Evolutionary conservation across 2,113 vertebrate genomes (phyloP).

Genomic region (Cricetomys ansorgei): DNA sequence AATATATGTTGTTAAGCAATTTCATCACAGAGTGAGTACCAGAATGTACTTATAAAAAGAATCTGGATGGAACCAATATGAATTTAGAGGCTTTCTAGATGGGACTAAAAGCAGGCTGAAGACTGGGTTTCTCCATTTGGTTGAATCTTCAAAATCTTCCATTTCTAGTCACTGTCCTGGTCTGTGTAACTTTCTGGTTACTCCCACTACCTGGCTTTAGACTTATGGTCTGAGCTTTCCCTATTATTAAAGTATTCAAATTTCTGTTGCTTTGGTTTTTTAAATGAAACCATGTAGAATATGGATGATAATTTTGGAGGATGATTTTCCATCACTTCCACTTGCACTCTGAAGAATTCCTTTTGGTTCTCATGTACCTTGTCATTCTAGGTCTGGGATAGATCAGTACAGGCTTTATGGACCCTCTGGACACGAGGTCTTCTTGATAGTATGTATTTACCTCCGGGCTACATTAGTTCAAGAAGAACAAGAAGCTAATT

Average conservation of each 20-base stretch:
- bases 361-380: background rate
- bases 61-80: background rate
- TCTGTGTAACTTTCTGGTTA: slow-evolving; percentile 11
- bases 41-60: background rate
- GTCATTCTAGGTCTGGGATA: background rate
- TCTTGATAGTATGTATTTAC: background rate
- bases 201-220: background rate
- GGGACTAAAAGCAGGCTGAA: background rate
- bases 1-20: background rate
- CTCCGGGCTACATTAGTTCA: background rate
- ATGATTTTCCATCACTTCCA: slow-evolving; percentile 2
- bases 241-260: background rate
- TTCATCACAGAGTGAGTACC: background rate
- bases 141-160: background rate
- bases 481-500: background rate
- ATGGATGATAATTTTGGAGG: background rate
- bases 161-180: background rate
- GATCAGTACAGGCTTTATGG: background rate
- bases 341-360: slow-evolving; percentile 1
- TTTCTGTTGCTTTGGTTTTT: slow-evolving; percentile 52
- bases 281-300: background rate
- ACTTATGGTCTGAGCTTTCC: background rate
- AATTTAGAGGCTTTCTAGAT: background rate
- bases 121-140: background rate
- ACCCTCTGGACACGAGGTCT: background rate